Evolutionary conservation across 2,113 vertebrate species (phyloP), one percentile per base, ranked within the genome.

Genomic region (Heterocephalus glaber): DNA sequence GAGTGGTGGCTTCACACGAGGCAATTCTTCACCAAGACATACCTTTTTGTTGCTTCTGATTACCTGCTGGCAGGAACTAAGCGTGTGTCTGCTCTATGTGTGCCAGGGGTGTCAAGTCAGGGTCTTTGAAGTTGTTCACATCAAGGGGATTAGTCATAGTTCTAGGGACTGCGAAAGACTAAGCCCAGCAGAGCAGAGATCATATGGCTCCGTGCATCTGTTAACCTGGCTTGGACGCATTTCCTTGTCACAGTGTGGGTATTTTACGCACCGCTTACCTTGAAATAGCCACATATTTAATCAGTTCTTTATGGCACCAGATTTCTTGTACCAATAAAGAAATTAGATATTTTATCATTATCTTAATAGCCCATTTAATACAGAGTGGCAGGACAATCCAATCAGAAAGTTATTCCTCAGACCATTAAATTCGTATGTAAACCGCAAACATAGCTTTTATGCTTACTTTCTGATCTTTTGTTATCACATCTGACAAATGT

Each of bases 61-160:
- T 47, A 82, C 95, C 96, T 96, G 95, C 93, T 97, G 92, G 95
- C 94, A 85, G 66, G 88, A 89, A 38, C 82, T 77, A 82, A 97
- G 83, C 86, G 63, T 76, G 95, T 93, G 86, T 70, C 93, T 95
- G 86, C 58, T 85, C 10, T 63, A n/a, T 52, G 22, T 54, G 38
- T 80, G 56, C 84, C 41, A 41, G 88, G 92, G 91, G 72, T 92
- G 60, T 92, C 95, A 92, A 80, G 95, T 80, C 76, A 95, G 92
- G 97, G 90, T 70, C 98, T 98, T 97, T 97, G 97, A 97, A 97
- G 94, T 79, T 93, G 83, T 94, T 90, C 0, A 19, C 58, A 95
- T 98, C 97, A 98, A 98, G 90, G 96, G 95, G 96, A 98, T 98
- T 98, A 97, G 95, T 86, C 22, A n/a, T 5, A 60, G 96, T 96